A percentile compares a stretch with the other conserved stretches of the same genome.
Conservation (phyloP, 2,797 vertebrate genomes). For the Siniperca scherzeri region DNA sequence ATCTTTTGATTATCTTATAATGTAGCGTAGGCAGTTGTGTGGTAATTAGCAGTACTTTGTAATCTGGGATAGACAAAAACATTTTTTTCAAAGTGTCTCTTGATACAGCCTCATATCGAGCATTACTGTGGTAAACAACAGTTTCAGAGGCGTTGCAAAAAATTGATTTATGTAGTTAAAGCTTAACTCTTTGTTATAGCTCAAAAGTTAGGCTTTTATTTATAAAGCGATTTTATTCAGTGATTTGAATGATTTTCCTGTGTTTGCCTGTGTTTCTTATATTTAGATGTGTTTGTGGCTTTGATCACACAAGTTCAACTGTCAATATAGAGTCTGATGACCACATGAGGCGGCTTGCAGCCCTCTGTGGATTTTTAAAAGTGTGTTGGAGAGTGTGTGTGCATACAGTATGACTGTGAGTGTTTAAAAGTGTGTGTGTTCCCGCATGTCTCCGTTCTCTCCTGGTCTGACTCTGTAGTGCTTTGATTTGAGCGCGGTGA, state of each 20-base stretch:
- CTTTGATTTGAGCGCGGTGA: constrained; percentile 87
- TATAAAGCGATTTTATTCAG: background rate
- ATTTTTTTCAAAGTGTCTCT: constrained; percentile 28
- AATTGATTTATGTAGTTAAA: constrained; percentile 35
- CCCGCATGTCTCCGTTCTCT: constrained; percentile 72
- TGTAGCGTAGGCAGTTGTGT: constrained; percentile 62
- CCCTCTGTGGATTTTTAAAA: constrained; percentile 42
- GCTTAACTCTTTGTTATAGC: constrained; percentile 27
- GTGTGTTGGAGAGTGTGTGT: constrained; percentile 58
- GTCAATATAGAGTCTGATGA: constrained; percentile 14
- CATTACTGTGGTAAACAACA: constrained; percentile 49
- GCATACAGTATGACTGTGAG: constrained; percentile 59
- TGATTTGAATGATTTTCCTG: constrained; percentile 8
- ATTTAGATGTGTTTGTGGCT: constrained; percentile 8
- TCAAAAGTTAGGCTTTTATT: constrained; percentile 27
- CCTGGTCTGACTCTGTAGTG: constrained; percentile 82
- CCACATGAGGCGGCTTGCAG: constrained; percentile 13
- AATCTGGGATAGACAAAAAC: constrained; percentile 48
- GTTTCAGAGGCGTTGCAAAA: constrained; percentile 33
- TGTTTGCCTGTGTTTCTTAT: constrained; percentile 7
- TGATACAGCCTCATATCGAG: constrained; percentile 30
- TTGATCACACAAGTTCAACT: constrained; percentile 30
- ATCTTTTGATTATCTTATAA: constrained; percentile 74
- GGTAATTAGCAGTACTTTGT: constrained; percentile 65
- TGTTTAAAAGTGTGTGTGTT: constrained; percentile 77